These are phyloP conservation scores for Spicauda simplicius DNA, from an alignment of 2,888 invertebrate genomes.

Conservation along the genomic window DNA sequence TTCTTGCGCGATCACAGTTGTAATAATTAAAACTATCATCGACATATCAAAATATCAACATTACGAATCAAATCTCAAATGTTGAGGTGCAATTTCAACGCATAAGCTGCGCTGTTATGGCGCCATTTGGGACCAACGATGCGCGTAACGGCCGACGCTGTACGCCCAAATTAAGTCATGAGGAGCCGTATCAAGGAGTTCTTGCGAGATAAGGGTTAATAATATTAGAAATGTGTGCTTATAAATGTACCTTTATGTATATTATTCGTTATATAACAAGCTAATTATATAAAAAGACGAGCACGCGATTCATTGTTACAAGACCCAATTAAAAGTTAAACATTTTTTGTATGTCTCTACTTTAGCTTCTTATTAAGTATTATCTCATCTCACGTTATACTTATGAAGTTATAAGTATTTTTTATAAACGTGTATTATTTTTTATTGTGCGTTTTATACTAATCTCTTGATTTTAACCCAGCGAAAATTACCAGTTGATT, in stretches of 20 bases:
- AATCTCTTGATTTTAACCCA: no score
- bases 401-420: no score
- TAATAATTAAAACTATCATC: no score
- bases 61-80: slow-evolving; percentile 18
- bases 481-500: no score
- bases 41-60: no score
- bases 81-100: slow-evolving; percentile 25
- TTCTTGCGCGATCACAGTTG: not conserved
- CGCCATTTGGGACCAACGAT: slow-evolving; percentile 24
- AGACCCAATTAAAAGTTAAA: not conserved
- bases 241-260: not conserved
- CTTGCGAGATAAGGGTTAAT: not conserved
- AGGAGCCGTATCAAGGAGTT: not conserved
- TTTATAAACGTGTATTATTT: no score
- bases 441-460: no score
- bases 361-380: no score
- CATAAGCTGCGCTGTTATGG: slow-evolving; percentile 29
- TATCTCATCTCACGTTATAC: no score
- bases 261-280: not conserved
- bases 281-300: no score
- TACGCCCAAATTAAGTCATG: slow-evolving; percentile 13
- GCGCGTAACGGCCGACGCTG: slow-evolving; percentile 17
- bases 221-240: not conserved
- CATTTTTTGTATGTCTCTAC: not conserved
- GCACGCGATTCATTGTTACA: not conserved